A percentile compares a stretch with the other conserved stretches of the same genome.
Conservation (phyloP, 1,140 invertebrate genomes). For the Melitaea cinxia region DNA sequence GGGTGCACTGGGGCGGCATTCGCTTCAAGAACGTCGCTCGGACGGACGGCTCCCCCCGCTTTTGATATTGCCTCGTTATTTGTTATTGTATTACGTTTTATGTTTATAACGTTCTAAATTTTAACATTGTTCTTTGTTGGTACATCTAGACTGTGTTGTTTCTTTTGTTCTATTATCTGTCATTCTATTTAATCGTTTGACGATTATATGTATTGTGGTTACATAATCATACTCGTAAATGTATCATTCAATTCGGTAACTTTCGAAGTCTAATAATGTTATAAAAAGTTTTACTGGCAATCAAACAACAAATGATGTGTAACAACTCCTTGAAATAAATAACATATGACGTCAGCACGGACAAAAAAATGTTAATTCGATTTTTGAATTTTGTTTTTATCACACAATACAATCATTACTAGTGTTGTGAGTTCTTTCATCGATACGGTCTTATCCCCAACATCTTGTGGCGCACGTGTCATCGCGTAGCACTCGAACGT, state of each 20-base stretch:
- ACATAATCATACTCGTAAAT: no score
- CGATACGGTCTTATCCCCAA: background rate
- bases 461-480: constrained; percentile 24
- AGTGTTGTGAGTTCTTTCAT: background rate
- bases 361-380: no score
- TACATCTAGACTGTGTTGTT: background rate
- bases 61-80: constrained; percentile 70
- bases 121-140: constrained; percentile 36
- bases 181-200: background rate
- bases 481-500: constrained; percentile 29
- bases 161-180: background rate
- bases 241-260: no score
- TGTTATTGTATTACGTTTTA: constrained; percentile 63
- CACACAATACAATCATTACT: background rate
- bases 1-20: constrained; percentile 67
- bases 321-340: no score
- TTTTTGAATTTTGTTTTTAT: no score
- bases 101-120: constrained; percentile 48
- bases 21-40: constrained; percentile 60
- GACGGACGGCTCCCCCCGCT: constrained; percentile 59
- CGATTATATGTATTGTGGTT: no score
- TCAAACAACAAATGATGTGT: no score
- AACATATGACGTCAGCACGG: no score
- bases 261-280: no score
- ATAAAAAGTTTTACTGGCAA: no score